A percentile compares a stretch with the other conserved stretches of the same genome.
Evolutionary conservation across 2,888 invertebrate genomes (phyloP).

Genomic region (Hedychridium roseum): DNA sequence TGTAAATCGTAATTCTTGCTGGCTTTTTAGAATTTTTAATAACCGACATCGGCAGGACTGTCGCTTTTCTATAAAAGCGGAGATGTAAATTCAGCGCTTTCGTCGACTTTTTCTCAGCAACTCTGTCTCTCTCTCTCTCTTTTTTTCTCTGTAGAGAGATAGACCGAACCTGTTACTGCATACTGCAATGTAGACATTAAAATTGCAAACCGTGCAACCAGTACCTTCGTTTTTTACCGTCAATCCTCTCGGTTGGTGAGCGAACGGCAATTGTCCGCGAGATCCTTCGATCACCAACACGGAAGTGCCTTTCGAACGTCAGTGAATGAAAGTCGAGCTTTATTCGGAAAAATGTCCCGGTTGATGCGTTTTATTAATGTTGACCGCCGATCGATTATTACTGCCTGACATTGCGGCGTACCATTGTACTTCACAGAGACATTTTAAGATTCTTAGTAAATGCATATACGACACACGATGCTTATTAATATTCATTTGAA

Average conservation of each 20-base stretch:
- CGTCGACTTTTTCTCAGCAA: too few relatives aligned
- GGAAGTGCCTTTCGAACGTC: slow-evolving; percentile 34
- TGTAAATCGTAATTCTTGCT: slow-evolving; percentile 17
- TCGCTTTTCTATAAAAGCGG: slow-evolving; percentile 21
- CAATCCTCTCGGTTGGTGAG: slow-evolving; percentile 4
- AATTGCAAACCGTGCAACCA: slow-evolving; percentile 50
- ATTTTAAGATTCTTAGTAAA: too few relatives aligned
- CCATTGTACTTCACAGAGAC: too few relatives aligned
- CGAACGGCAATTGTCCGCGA: slow-evolving; percentile 27
- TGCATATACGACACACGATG: too few relatives aligned
- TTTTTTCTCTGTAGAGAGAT: too few relatives aligned
- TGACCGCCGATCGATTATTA: too few relatives aligned
- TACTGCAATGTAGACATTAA: slow-evolving; percentile 53
- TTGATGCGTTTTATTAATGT: slow-evolving; percentile 50
- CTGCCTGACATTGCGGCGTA: too few relatives aligned
- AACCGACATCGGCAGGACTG: slow-evolving; percentile 39
- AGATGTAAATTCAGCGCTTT: slow-evolving; percentile 44
- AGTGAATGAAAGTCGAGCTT: slow-evolving; percentile 49
- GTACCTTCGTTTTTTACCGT: slow-evolving; percentile 4
- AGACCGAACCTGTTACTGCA: too few relatives aligned
- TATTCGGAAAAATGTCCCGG: slow-evolving; percentile 37
- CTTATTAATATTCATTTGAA: too few relatives aligned
- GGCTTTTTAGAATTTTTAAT: slow-evolving; percentile 47
- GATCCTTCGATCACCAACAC: slow-evolving; percentile 31
- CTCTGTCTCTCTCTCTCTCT: too few relatives aligned